Conservation (phyloP, 2,113 vertebrate species). For the Pandion haliaetus region DNA sequence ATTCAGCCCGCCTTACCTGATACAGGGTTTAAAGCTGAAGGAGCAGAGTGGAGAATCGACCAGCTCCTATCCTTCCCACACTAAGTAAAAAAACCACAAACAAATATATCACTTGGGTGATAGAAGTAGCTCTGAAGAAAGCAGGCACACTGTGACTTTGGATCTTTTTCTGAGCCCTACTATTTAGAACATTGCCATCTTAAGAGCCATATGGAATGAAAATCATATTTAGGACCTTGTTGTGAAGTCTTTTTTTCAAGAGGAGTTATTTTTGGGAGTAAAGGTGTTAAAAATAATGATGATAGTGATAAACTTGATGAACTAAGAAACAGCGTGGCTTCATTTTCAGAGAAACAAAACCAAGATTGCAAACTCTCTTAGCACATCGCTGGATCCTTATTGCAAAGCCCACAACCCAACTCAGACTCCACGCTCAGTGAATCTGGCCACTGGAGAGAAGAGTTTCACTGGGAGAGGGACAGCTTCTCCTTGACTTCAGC, state of each 20-base stretch:
- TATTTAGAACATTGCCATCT: neutral
- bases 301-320: neutral
- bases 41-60: neutral
- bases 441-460: neutral
- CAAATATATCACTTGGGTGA: neutral
- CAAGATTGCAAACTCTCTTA: neutral
- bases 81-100: rapidly evolving
- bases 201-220: neutral
- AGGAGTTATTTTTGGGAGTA: neutral
- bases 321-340: neutral
- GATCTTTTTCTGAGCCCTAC: neutral
- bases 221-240: neutral
- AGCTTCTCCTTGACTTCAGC: neutral
- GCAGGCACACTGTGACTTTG: neutral
- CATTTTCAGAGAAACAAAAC: neutral
- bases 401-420: neutral
- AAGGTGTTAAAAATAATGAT: neutral
- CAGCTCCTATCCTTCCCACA: neutral
- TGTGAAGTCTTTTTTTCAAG: neutral
- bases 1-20: rapidly evolving
- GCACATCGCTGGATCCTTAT: neutral
- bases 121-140: neutral
- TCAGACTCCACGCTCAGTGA: neutral
- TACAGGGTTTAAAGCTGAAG: neutral
- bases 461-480: neutral